Conservation (phyloP, 2,113 vertebrate genomes). For the Chlamydotis undulata region DNA sequence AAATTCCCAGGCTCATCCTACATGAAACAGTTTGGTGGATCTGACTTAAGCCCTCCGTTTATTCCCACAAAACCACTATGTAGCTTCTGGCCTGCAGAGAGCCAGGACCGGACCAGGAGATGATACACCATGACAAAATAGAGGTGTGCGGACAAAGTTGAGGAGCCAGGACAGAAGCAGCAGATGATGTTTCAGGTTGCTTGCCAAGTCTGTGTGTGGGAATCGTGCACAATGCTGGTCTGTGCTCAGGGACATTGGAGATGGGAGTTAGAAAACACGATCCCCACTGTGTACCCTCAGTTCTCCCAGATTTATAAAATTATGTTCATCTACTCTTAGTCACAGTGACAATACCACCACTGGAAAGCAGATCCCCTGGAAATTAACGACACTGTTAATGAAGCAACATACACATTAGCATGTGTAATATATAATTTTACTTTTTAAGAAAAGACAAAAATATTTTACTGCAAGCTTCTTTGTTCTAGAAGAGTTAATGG, state of each 20-base stretch:
- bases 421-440: background rate
- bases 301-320: background rate
- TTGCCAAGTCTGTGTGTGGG: background rate
- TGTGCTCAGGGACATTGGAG: conserved; percentile 34
- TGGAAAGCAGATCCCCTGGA: conserved; percentile 6
- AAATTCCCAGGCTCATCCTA: background rate
- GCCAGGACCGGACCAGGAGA: background rate
- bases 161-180: background rate
- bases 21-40: background rate
- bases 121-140: background rate
- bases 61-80: background rate
- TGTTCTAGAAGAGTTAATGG: background rate
- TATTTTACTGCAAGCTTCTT: background rate
- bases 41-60: background rate
- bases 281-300: background rate
- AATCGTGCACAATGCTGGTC: conserved; percentile 7
- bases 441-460: background rate
- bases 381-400: background rate
- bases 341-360: background rate
- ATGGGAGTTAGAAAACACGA: conserved; percentile 31
- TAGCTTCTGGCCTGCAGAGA: background rate
- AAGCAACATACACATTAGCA: background rate
- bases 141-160: background rate
- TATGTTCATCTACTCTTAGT: background rate
- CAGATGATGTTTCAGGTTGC: conserved; percentile 2